phyloP scores from a whole-genome alignment of 2,888 invertebrate genomes.

The Epirrhoe alternata region DNA sequence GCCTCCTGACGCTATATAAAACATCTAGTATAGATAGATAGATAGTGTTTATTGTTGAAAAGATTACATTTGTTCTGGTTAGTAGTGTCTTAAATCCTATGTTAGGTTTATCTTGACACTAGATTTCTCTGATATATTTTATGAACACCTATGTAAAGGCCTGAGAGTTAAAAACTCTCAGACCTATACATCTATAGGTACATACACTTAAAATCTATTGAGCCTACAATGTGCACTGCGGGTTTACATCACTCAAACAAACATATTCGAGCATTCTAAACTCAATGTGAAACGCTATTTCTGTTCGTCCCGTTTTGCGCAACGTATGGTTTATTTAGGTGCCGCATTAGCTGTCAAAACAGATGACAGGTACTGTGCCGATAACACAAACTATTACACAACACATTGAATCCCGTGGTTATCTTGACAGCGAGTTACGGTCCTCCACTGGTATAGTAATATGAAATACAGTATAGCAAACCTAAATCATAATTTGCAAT shows the following conservation, averaged over 20 bases:
- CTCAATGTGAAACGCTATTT: not conserved
- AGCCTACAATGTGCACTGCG: not conserved
- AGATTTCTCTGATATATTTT: too few relatives aligned
- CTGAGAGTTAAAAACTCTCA: too few relatives aligned
- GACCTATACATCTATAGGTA: too few relatives aligned
- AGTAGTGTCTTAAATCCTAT: too few relatives aligned
- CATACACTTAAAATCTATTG: too few relatives aligned
- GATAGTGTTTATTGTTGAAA: too few relatives aligned
- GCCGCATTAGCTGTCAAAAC: constrained; percentile 17
- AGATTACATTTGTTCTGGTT: too few relatives aligned
- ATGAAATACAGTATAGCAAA: not conserved
- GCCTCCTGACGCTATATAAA: too few relatives aligned
- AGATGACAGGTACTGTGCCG: constrained; percentile 9
- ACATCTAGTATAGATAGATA: too few relatives aligned
- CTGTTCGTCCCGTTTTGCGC: constrained; percentile 6
- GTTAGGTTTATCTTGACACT: too few relatives aligned
- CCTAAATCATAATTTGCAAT: not conserved
- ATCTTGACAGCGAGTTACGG: constrained; percentile 11
- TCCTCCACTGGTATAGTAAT: constrained; percentile 2
- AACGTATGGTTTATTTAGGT: constrained; percentile 7
- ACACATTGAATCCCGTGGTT: constrained; percentile 17
- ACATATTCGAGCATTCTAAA: not conserved
- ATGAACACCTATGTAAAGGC: too few relatives aligned
- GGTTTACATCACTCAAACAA: not conserved
- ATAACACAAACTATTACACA: constrained; percentile 20